Conservation (phyloP, 2,888 invertebrate genomes). For the Pterostichus madidus region DNA sequence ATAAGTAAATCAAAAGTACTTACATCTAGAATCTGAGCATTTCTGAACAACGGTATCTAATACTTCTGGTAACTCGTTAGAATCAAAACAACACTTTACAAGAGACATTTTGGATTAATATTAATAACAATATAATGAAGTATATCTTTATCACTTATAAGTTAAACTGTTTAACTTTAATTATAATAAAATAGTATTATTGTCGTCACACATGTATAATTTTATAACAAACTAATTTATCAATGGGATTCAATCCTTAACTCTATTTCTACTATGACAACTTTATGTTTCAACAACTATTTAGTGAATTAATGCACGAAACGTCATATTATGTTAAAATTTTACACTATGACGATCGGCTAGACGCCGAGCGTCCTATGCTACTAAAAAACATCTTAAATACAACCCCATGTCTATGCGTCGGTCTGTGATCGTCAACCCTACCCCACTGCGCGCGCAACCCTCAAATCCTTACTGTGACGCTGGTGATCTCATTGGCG, state of each 20-base stretch:
- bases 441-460: conserved; percentile 64
- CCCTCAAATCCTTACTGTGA: conserved; percentile 36
- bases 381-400: conserved; percentile 57
- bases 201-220: conserved; percentile 24
- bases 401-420: conserved; percentile 26
- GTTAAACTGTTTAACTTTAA: neutral
- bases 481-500: conserved; percentile 53
- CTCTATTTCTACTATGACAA: neutral
- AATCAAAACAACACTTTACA: conserved; percentile 90
- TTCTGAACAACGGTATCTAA: conserved; percentile 87
- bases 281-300: neutral
- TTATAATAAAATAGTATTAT: conserved; percentile 38
- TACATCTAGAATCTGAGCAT: conserved; percentile 90
- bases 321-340: conserved; percentile 5
- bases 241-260: neutral
- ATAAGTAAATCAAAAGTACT: conserved; percentile 77
- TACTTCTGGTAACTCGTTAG: conserved; percentile 86
- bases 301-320: neutral
- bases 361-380: conserved; percentile 40
- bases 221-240: conserved; percentile 6
- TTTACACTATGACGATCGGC: conserved; percentile 32
- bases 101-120: conserved; percentile 80
- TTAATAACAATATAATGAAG: conserved; percentile 24
- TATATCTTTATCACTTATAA: neutral
- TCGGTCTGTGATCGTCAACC: conserved; percentile 2